Evolutionary conservation across 2,113 vertebrate species (phyloP), one percentile per base, ranked within the genome.

Genomic region (Halichoeres trimaculatus): DNA sequence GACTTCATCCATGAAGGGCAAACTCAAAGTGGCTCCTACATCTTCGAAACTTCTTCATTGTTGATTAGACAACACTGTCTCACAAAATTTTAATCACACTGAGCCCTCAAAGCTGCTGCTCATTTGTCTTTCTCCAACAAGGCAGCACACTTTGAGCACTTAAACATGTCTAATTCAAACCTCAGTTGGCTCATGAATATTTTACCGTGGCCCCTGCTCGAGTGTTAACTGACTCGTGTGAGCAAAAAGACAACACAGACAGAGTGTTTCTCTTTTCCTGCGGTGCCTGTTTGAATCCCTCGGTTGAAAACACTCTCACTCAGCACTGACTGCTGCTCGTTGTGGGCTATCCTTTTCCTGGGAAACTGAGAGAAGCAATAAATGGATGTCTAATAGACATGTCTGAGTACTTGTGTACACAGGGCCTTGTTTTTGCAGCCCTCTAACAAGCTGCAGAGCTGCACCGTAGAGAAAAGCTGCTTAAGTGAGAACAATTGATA

Each of bases 351-450:
- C n/a, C 36, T 36, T 65, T 70, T 72, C 56, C 76, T 40, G n/a
- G 30, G 67, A 65, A 51, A 56, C 83, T n/a, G 62, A 10, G 34
- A 5, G 58, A 79, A 55, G 47, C 67, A 41, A 60, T 50, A 64
- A 59, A 60, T 62, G 65, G 83, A 79, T 81, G 82, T 83, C 84
- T 84, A 82, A 85, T 77, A 72, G 74, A 89, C 77, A 65, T 71
- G 56, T 60, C 69, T 57, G 58, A 45, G 38, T 55, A 17, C 41
- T 63, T 54, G 69, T 56, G 69, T 47, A 43, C 48, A 20, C 34
- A 36, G 26, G 3, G 20, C 22, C 77, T 77, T 69, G 65, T 59
- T 83, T 70, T 62, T 66, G 56, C 56, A 16, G 34, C n/a, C 62
- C 30, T 59, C 72, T 76, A 73, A 87, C 75, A 74, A 75, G 63